phyloP scores from a whole-genome alignment of 2,113 vertebrate species.

The Ranitomeya variabilis region DNA sequence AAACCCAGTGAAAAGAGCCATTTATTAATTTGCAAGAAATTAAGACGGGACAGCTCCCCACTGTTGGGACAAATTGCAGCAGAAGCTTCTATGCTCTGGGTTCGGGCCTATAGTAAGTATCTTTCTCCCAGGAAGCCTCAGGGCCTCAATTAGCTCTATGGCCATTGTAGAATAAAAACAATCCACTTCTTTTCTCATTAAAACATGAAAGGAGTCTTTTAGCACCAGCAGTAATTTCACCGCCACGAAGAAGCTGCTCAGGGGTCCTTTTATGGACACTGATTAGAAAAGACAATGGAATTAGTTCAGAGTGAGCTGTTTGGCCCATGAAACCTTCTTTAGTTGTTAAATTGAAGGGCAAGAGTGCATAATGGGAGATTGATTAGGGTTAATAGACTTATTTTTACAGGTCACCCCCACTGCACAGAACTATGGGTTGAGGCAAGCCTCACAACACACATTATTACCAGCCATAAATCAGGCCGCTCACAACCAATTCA shows the following conservation, averaged over 20 bases:
- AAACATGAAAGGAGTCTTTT: conserved; percentile 70
- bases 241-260: conserved; percentile 61
- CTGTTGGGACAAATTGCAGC: conserved; percentile 66
- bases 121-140: conserved; percentile 61
- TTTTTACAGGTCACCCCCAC: conserved; percentile 75
- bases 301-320: conserved; percentile 65
- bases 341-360: conserved; percentile 68
- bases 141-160: conserved; percentile 69
- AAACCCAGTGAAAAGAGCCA: conserved; percentile 52
- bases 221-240: conserved; percentile 64
- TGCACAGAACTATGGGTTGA: conserved; percentile 69
- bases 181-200: conserved; percentile 74
- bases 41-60: conserved; percentile 58
- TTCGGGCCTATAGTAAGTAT: conserved; percentile 50
- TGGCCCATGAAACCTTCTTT: conserved; percentile 65
- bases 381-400: conserved; percentile 85
- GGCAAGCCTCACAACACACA: conserved; percentile 66
- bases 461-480: conserved; percentile 81
- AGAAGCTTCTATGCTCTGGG: conserved; percentile 64
- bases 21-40: conserved; percentile 74
- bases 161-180: conserved; percentile 72
- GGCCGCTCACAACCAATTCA: conserved; percentile 62
- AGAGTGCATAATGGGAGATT: conserved; percentile 80
- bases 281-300: conserved; percentile 72
- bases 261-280: conserved; percentile 59